Percentiles rank a stretch among this genome's conserved stretches.
These are phyloP conservation scores for Gallinago undulata DNA, from an alignment of 2,113 vertebrate species.

Conservation along the genomic window DNA sequence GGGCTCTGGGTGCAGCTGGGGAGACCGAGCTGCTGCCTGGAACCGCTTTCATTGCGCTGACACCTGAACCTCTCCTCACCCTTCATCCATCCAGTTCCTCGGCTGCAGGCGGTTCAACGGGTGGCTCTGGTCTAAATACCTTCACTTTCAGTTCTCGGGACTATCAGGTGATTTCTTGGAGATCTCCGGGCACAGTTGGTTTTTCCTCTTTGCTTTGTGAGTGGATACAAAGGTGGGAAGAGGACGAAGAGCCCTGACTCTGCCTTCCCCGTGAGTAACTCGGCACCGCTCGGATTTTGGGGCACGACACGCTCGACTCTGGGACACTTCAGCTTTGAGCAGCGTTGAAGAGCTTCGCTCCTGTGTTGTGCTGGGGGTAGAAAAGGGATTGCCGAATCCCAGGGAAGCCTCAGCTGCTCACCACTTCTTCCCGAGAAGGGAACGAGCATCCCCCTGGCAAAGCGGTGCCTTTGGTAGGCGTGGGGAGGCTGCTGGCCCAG, in stretches of 20 bases:
- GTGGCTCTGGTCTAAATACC: not conserved
- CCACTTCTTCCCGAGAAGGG: not conserved
- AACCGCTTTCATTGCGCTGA: not conserved
- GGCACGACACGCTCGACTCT: not conserved
- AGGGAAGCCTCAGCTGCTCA: not conserved
- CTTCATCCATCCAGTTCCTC: not conserved
- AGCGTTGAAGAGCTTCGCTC: not conserved
- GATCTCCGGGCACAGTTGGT: not conserved
- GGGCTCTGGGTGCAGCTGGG: not conserved
- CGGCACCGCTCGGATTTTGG: not conserved
- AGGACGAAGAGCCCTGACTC: not conserved
- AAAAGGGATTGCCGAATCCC: not conserved
- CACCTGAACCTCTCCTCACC: accelerated
- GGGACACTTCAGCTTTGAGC: not conserved
- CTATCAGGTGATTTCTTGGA: not conserved
- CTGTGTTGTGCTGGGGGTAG: not conserved
- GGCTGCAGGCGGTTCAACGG: not conserved
- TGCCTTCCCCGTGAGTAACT: not conserved
- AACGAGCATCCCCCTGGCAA: not conserved
- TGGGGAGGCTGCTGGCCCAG: no score
- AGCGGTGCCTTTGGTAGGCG: no score
- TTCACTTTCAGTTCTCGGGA: not conserved
- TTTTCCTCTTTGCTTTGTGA: not conserved
- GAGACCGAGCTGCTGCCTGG: not conserved
- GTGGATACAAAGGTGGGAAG: not conserved